Base-by-base conservation (phyloP, 2,113 vertebrate species). In the Nycticebus coucang region DNA sequence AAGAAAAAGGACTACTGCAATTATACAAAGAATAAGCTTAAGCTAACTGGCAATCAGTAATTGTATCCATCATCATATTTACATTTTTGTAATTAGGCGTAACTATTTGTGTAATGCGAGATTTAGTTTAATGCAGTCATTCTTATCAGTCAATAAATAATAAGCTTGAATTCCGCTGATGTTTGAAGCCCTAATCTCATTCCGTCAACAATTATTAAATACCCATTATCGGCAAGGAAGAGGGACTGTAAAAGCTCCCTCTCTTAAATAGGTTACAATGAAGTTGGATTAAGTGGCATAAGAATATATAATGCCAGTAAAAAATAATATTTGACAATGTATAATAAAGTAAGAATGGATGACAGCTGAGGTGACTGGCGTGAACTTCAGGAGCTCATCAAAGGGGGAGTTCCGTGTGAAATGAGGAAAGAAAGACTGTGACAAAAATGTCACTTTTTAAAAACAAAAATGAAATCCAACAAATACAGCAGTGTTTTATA, bases 61-160 rank as follows among this genome's bases (percentile, higher is more conserved):
- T 75, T 94, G 18, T 69, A 96, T 71, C 37, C 78, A 80, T 62
- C 77, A 85, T 41, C 22, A 41, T 94, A 69, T 91, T 95, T 94
- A 94, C 15, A 71, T 90, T 95, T 92, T 68, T 91, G 50, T 57
- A 95, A 79, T 55, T 90, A 90, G 60, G 13, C 62, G 28, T 18
- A 92, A 35, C 14, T 84, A 50, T 86, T 66, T 89, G 3, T 69
- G 4, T 84, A 5, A 72, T 72, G 55, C 82, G 50, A 82, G 17
- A 7, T 74, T 72, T 74, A 30, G 64, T 87, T 88, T 93, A 93
- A 87, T 57, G 4, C 12, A 69, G 26, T 60, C 53, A 77, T 84
- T 93, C 77, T 91, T 88, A 59, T 71, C 53, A 53, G 15, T 62
- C 30, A 75, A 78, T 69, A 95, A 95, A 92, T 64, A 87, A 78